Evolutionary conservation across 2,888 invertebrate genomes (phyloP).

Genomic region (Mesoligia furuncula): DNA sequence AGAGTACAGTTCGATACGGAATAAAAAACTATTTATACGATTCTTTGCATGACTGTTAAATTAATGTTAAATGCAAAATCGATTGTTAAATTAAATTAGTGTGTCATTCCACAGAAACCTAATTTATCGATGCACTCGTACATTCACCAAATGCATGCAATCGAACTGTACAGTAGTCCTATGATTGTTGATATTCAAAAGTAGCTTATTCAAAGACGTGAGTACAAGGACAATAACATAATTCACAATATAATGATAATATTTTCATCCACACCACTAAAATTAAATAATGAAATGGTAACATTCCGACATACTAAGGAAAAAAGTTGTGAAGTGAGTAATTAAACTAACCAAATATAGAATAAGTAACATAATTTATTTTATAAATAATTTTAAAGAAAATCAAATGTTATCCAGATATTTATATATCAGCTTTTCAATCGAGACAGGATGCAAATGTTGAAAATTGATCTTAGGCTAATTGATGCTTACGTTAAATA

Average conservation of each 20-base stretch:
- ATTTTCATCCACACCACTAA: conserved; percentile 52
- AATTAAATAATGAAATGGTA: conserved; percentile 62
- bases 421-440: conserved; percentile 6
- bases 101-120: conserved; percentile 4
- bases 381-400: conserved; percentile 33
- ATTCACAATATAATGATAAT: conserved; percentile 22
- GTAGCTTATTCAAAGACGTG: conserved; percentile 31
- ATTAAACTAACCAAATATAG: conserved; percentile 28
- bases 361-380: conserved; percentile 30
- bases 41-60: neutral
- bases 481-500: conserved; percentile 27
- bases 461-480: conserved; percentile 33
- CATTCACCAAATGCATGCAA: neutral
- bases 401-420: neutral
- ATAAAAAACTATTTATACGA: neutral
- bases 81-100: neutral
- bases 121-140: conserved; percentile 6
- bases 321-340: conserved; percentile 19
- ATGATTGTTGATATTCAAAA: conserved; percentile 4
- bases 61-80: conserved; percentile 12
- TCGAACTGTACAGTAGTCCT: conserved; percentile 40
- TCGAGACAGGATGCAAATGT: neutral
- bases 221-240: conserved; percentile 26
- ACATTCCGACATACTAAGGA: conserved; percentile 54
- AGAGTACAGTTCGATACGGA: conserved; percentile 29